Evolutionary conservation across 2,888 invertebrate species (phyloP), one percentile per base, ranked within the genome.

Genomic region (Sialis fuliginosa): DNA sequence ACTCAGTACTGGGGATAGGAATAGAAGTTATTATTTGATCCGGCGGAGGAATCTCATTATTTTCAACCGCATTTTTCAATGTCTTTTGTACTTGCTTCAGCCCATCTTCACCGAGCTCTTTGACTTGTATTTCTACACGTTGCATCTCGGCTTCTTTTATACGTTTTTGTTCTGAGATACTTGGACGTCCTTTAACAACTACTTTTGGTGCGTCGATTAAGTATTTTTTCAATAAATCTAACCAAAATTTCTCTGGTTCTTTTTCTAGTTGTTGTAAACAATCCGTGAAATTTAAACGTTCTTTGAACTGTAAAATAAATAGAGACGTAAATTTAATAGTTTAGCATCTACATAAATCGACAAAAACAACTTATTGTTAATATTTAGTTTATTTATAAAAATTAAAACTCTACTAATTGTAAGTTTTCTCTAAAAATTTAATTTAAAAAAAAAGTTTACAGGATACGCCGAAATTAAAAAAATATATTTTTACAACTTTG

Each of bases 41-140:
- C 0, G 86, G 83, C 1, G 89, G 81, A 9, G 79, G 72, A 40
- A 71, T 71, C 78, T 86, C 84, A 65, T 91, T 90, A 52, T 73
- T 74, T 45, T 74, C 71, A 55, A 85, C 76, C 0, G 91, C 88
- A 44, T 76, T 69, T 46, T 75, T 67, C 22, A 91, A 61, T 32
- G 67, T 62, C 50, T 71, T 66, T 2, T 66, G 75, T 58, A 81
- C 81, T 48, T 72, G 59, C 45, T 71, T 67, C 13, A 92, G 66
- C 1, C 91, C 91, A 1, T 69, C 69, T 48, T 71, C 69, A 1
- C 86, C 85, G 4, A 92, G 68, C 8, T 57, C 55, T 46, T 69
- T 61, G 51, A 75, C 69, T 60, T 88, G 86, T 42, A 71, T 66
- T 55, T 76, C 72, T 46, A 89, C 64, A 42, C 92, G 70, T 9